Conservation (phyloP, 2,113 vertebrate species). For the Grantiella picta region DNA sequence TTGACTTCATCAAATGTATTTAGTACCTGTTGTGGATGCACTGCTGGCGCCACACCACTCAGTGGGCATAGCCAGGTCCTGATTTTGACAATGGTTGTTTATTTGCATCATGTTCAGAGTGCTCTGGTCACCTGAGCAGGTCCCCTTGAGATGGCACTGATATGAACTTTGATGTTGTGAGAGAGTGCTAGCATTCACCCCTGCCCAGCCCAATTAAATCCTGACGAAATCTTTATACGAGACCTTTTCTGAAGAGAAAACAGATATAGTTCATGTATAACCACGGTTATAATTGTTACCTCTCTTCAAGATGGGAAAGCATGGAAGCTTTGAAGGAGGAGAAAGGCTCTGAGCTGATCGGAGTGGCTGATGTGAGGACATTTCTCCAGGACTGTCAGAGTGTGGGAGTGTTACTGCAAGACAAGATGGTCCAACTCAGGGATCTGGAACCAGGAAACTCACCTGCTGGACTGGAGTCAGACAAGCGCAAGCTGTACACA, state of each 20-base stretch:
- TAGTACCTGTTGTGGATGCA: background rate
- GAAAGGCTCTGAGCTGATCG: constrained; percentile 78
- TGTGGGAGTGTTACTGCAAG: constrained; percentile 71
- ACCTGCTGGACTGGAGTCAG: constrained; percentile 53
- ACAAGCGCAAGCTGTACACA: constrained; percentile 62
- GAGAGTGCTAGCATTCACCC: background rate
- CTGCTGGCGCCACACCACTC: background rate
- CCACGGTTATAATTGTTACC: background rate
- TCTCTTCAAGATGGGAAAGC: constrained; percentile 77
- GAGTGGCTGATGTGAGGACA: constrained; percentile 68
- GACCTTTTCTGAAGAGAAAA: background rate
- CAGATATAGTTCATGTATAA: background rate
- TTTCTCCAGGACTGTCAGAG: constrained; percentile 82
- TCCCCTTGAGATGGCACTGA: background rate
- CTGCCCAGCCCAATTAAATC: background rate
- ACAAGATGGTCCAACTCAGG: constrained; percentile 63
- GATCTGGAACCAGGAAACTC: constrained; percentile 59
- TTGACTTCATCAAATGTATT: background rate
- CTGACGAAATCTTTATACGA: background rate
- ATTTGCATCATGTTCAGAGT: background rate
- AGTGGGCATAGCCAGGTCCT: background rate
- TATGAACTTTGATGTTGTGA: background rate
- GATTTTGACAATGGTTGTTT: background rate
- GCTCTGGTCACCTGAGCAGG: background rate
- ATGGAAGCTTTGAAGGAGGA: constrained; percentile 84